Evolutionary conservation across 2,113 vertebrate species (phyloP).

Genomic region (Chloebia gouldiae): DNA sequence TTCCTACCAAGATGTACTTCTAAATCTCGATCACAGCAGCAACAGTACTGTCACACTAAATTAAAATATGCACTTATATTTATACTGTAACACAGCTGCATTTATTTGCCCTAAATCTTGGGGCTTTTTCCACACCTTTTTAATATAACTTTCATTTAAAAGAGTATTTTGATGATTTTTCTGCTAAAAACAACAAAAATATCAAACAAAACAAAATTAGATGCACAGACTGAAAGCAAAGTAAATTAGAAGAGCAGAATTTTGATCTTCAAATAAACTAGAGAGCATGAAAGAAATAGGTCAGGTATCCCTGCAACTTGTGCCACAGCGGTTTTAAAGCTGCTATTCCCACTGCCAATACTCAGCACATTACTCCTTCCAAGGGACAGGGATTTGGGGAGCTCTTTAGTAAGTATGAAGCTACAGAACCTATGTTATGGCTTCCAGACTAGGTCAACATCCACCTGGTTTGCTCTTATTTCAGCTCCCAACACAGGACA

Average conservation of each 20-base stretch:
- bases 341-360: not conserved
- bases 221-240: not conserved
- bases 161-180: not conserved
- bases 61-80: not conserved
- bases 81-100: not conserved
- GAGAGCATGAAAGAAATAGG: not conserved
- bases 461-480: not conserved
- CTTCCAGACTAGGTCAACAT: not conserved
- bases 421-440: not conserved
- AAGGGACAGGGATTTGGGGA: not conserved
- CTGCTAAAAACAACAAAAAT: not conserved
- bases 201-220: not conserved
- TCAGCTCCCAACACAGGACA: not conserved
- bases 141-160: not conserved
- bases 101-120: not conserved
- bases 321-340: not conserved
- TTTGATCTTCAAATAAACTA: not conserved
- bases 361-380: not conserved
- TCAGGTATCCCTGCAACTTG: not conserved
- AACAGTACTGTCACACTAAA: not conserved
- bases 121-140: not conserved
- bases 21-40: not conserved
- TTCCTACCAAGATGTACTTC: not conserved
- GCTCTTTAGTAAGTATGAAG: not conserved
- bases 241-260: not conserved